Percentiles rank a stretch among this genome's conserved stretches.
Conservation (phyloP, 2,797 vertebrate species). For the Xyrichtys novacula region DNA sequence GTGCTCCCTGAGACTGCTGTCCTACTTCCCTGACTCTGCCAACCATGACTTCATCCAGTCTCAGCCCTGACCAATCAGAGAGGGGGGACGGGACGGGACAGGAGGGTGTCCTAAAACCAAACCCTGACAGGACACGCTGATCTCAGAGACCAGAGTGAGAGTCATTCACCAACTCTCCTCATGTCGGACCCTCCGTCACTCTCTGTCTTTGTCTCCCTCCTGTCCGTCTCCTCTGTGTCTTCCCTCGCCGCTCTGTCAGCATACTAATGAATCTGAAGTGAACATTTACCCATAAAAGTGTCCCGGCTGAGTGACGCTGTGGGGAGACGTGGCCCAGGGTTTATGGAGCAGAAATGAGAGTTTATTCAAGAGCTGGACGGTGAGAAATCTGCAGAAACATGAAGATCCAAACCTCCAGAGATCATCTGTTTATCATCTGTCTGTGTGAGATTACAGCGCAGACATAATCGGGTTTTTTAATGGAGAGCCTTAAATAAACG, state of each 20-base stretch:
- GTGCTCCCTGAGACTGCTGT: slow-evolving; percentile 10
- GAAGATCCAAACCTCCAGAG: no score
- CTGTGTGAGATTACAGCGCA: background rate
- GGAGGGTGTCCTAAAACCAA: slow-evolving; percentile 4
- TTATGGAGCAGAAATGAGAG: slow-evolving; percentile 5
- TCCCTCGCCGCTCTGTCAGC: slow-evolving; percentile 21
- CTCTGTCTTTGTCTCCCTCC: slow-evolving; percentile 11
- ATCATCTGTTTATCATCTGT: background rate
- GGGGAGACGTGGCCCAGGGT: background rate
- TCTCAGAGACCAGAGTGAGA: background rate
- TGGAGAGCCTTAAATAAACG: no score
- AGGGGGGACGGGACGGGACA: slow-evolving; percentile 8
- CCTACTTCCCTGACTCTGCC: slow-evolving; percentile 39
- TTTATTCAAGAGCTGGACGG: slow-evolving; percentile 5
- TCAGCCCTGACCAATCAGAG: slow-evolving; percentile 9
- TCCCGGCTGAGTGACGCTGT: slow-evolving; percentile 17
- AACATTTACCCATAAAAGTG: slow-evolving; percentile 36
- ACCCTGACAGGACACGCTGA: slow-evolving; percentile 8
- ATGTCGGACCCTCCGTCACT: slow-evolving; percentile 3
- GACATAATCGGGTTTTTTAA: no score
- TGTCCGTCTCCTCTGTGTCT: slow-evolving; percentile 12
- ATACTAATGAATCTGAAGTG: slow-evolving; percentile 41
- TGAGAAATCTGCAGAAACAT: background rate
- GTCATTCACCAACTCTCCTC: background rate
- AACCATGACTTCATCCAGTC: slow-evolving; percentile 47